Conservation (phyloP, 2,888 invertebrate species). For the Stegophylla sp. region DNA sequence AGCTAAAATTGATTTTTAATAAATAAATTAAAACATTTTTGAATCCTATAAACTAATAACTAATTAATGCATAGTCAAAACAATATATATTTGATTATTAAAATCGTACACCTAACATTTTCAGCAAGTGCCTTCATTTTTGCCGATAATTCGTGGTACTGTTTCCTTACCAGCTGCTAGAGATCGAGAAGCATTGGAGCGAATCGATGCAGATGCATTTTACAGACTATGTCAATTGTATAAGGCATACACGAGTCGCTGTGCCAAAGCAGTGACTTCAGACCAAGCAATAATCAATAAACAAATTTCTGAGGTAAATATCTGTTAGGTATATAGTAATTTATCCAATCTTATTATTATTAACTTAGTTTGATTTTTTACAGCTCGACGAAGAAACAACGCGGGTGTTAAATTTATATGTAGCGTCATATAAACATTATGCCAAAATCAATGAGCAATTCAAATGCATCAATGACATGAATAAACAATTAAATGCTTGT, state of each 20-base stretch:
- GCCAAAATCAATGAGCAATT: conserved; percentile 86
- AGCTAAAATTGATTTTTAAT: background rate
- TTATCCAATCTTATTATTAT: background rate
- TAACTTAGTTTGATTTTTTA: conserved; percentile 61
- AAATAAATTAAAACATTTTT: background rate
- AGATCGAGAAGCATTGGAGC: conserved; percentile 87
- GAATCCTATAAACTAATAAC: background rate
- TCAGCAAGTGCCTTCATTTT: conserved; percentile 86
- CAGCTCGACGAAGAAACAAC: conserved; percentile 78
- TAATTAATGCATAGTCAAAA: background rate
- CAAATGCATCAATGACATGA: conserved; percentile 81
- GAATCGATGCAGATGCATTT: conserved; percentile 74
- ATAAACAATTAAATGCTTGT: conserved; percentile 81
- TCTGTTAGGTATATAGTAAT: no score
- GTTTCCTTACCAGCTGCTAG: conserved; percentile 80
- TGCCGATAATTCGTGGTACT: conserved; percentile 90
- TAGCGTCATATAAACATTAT: conserved; percentile 83
- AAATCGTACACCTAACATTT: conserved; percentile 59
- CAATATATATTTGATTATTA: conserved; percentile 6
- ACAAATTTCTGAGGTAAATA: conserved; percentile 72
- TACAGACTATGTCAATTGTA: conserved; percentile 80
- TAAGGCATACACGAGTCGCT: conserved; percentile 83
- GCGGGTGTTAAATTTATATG: conserved; percentile 73
- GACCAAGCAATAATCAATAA: conserved; percentile 79
- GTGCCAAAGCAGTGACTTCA: conserved; percentile 80